Evolutionary conservation across 2,113 vertebrate species (phyloP).

Genomic region (Hemicordylus capensis): DNA sequence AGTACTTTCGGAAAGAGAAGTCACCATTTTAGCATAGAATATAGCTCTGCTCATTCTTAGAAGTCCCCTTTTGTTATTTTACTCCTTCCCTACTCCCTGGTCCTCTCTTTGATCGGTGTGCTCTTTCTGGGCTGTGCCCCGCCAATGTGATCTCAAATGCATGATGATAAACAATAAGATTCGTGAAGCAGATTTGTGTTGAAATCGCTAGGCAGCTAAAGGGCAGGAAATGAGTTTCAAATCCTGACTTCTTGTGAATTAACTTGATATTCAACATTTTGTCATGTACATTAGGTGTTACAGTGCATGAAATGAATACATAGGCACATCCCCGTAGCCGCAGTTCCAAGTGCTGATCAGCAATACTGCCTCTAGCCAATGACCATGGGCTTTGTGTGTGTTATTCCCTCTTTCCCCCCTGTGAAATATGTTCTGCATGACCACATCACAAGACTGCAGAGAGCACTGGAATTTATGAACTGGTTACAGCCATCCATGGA

Average conservation of each 20-base stretch:
- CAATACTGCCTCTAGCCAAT: conserved; percentile 67
- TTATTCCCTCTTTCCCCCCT: conserved; percentile 21
- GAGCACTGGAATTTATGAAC: conserved; percentile 70
- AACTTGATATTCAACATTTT: conserved; percentile 70
- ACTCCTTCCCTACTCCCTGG: too few relatives aligned
- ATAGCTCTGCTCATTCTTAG: background rate
- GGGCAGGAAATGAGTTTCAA: background rate
- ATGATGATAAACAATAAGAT: background rate
- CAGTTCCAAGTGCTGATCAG: conserved; percentile 60
- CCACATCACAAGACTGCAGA: conserved; percentile 66
- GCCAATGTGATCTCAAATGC: background rate
- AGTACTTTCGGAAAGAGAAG: background rate
- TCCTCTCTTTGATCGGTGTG: background rate
- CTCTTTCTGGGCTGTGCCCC: background rate
- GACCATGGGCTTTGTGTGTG: conserved; percentile 44
- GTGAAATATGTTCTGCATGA: conserved; percentile 72
- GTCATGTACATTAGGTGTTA: conserved; percentile 74
- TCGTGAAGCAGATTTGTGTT: conserved; percentile 6
- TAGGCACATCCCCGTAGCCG: conserved; percentile 66
- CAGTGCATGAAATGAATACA: conserved; percentile 78
- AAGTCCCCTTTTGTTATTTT: background rate
- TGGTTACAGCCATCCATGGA: conserved; percentile 47
- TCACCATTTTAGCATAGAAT: background rate
- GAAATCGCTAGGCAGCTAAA: conserved; percentile 24
- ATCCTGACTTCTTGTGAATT: conserved; percentile 61